Conservation (phyloP, 1,140 invertebrate genomes). For the Harlomillsia oculata region DNA sequence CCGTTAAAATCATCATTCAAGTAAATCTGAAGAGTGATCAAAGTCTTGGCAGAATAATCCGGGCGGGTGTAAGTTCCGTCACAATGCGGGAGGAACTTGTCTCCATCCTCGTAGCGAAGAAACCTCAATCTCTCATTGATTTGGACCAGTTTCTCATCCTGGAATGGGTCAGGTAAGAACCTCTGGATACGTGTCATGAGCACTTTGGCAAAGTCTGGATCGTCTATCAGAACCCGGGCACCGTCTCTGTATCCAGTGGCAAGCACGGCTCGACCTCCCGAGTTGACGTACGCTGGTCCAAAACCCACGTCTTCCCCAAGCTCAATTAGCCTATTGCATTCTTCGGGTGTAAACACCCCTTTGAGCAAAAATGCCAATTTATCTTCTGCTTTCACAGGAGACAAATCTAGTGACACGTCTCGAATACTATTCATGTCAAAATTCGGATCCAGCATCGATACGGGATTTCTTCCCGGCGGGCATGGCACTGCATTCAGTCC, state of each 20-base stretch:
- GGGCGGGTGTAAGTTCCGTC: constrained; percentile 6
- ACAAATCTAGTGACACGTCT: constrained; percentile 1
- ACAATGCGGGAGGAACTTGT: constrained; percentile 16
- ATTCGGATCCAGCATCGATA: too few species aligned
- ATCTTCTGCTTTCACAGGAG: neutral
- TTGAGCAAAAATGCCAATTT: constrained; percentile 11
- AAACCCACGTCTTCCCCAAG: constrained; percentile 10
- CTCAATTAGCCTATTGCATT: constrained; percentile 13
- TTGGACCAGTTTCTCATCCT: neutral
- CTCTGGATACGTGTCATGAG: constrained; percentile 3
- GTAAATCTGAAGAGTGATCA: constrained; percentile 25
- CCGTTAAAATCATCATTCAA: constrained; percentile 24
- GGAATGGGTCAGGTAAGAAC: constrained; percentile 6
- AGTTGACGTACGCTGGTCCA: constrained; percentile 3
- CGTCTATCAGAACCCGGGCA: constrained; percentile 18
- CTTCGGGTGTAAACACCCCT: constrained; percentile 12
- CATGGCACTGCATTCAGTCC: too few species aligned
- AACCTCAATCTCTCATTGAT: constrained; percentile 28
- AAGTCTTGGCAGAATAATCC: neutral
- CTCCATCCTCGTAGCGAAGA: constrained; percentile 8
- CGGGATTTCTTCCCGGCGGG: too few species aligned
- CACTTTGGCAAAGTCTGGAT: constrained; percentile 14
- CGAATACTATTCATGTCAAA: constrained; percentile 6
- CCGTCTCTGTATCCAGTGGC: constrained; percentile 10
- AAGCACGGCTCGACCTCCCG: neutral